Base-by-base conservation (phyloP, 30 jellyfish, hydroid and myxozoan genomes). In the Hydractinia symbiolongicarpus region DNA sequence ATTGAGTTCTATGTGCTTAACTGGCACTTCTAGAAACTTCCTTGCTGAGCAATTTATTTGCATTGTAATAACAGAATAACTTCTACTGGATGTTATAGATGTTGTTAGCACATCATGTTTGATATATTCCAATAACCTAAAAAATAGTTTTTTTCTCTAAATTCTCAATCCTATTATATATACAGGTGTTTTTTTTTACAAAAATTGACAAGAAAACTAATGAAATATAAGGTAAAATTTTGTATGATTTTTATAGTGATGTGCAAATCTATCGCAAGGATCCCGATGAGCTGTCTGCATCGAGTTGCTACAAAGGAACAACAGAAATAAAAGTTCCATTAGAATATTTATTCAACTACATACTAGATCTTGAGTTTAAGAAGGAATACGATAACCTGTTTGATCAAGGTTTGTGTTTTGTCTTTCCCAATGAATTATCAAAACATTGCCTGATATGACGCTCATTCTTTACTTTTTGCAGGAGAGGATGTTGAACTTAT, bases 231-330 rank as follows among this genome's bases (percentile, higher is more conserved):
- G 44, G 44, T 30, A n/a, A n/a, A n/a, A 0, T 30, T 30, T 30
- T 30, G 44, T 30, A 30, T 30, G 44, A 21, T 69, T 72, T 9
- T 60, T 72, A 50, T 67, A 93, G 98, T 50, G 96, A 84, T 57
- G 90, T 88, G 7, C 89, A 82, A 21, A 78, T 93, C 11, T 93
- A 61, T 77, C 67, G 85, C 52, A 76, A 78, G 86, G 95, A 82
- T 20, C 94, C 91, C 8, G 98, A 93, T 77, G 95, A 81, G 5
- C 44, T 82, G 13, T 93, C 96, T 20, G 85, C 95, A 9, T 79
- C 93, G 5, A 93, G 81, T 72, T 75, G 95, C 69, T 93, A 80
- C 78, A 86, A 85, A 69, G 98, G 98, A 50, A 83, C 98, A 53
- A 83, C 92, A 5, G 90, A 76, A 20, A 88, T 84, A 13, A 84